A percentile compares a stretch with the other conserved stretches of the same genome.
phyloP scores from a whole-genome alignment of 2,797 vertebrate genomes.

The Chromis chromis region DNA sequence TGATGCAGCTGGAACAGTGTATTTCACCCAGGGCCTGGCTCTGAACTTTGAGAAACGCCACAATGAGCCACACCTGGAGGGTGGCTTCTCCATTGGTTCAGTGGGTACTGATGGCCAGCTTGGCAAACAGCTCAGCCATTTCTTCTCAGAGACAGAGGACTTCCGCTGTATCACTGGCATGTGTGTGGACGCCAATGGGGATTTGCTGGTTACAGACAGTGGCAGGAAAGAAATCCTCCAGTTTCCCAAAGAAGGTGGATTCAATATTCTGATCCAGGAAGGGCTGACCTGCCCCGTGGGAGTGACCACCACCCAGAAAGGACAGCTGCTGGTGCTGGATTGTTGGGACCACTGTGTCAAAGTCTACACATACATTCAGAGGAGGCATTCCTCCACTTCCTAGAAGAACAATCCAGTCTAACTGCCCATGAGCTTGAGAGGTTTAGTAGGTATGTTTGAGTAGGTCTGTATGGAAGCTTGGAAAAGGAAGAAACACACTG shows the following conservation, averaged over 20 bases:
- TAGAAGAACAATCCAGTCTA: constrained; percentile 55
- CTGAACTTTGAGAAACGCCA: constrained; percentile 95
- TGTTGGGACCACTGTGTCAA: constrained; percentile 99
- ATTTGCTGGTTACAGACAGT: constrained; percentile 95
- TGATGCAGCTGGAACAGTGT: constrained; percentile 92
- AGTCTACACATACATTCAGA: constrained; percentile 94
- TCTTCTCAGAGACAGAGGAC: constrained; percentile 96
- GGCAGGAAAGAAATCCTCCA: constrained; percentile 95
- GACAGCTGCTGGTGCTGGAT: constrained; percentile 95
- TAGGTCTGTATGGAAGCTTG: constrained; percentile 30
- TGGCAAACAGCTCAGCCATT: constrained; percentile 96
- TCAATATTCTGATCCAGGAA: constrained; percentile 92
- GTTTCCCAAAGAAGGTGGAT: constrained; percentile 96
- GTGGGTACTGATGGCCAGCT: constrained; percentile 92
- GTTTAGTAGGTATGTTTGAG: constrained; percentile 24
- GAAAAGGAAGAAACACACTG: constrained; percentile 29
- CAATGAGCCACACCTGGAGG: constrained; percentile 95
- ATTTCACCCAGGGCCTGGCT: constrained; percentile 96
- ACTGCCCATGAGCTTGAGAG: constrained; percentile 17
- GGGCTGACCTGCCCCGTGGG: constrained; percentile 94
- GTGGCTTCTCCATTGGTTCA: constrained; percentile 95
- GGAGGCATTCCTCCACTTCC: constrained; percentile 86
- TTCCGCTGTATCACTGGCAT: constrained; percentile 98
- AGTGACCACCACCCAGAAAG: constrained; percentile 95
- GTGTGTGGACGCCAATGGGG: constrained; percentile 94